A percentile compares a stretch with the other conserved stretches of the same genome.
Evolutionary conservation across 2,113 vertebrate genomes (phyloP).

Genomic region (Gavia stellata): DNA sequence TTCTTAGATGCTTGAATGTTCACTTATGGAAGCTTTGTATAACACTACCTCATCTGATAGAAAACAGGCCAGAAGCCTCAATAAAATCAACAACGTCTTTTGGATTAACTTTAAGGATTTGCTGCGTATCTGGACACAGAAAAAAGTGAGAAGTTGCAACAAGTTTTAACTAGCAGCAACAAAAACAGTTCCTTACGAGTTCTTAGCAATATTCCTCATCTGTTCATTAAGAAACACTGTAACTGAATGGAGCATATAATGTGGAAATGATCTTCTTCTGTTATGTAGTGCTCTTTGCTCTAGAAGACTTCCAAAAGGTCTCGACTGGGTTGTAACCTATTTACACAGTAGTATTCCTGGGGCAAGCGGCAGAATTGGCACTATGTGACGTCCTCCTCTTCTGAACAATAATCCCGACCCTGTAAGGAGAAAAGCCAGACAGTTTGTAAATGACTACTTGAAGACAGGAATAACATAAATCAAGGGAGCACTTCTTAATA

Average conservation of each 20-base stretch:
- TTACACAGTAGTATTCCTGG: slow-evolving; percentile 76
- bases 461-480: not conserved
- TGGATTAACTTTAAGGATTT: slow-evolving; percentile 63
- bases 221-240: slow-evolving; percentile 77
- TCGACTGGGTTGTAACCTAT: slow-evolving; percentile 75
- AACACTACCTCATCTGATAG: slow-evolving; percentile 67
- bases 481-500: not conserved
- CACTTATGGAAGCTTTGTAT: slow-evolving; percentile 60
- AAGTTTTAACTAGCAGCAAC: slow-evolving; percentile 78
- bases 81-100: slow-evolving; percentile 67
- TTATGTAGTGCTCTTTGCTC: slow-evolving; percentile 65
- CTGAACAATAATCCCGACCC: slow-evolving; percentile 96
- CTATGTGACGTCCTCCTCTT: slow-evolving; percentile 97
- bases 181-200: slow-evolving; percentile 69
- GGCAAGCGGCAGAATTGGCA: slow-evolving; percentile 50
- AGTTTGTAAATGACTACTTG: not conserved
- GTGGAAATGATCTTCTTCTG: slow-evolving; percentile 71
- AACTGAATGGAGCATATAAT: slow-evolving; percentile 74
- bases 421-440: slow-evolving; percentile 46
- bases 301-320: slow-evolving; percentile 69
- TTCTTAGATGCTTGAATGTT: slow-evolving; percentile 52
- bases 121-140: slow-evolving; percentile 75
- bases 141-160: slow-evolving; percentile 75
- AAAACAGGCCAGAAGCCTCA: slow-evolving; percentile 67
- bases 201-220: slow-evolving; percentile 73